Base-by-base conservation (phyloP, 1,140 invertebrate genomes). In the Meloidogyne chitwoodi region DNA sequence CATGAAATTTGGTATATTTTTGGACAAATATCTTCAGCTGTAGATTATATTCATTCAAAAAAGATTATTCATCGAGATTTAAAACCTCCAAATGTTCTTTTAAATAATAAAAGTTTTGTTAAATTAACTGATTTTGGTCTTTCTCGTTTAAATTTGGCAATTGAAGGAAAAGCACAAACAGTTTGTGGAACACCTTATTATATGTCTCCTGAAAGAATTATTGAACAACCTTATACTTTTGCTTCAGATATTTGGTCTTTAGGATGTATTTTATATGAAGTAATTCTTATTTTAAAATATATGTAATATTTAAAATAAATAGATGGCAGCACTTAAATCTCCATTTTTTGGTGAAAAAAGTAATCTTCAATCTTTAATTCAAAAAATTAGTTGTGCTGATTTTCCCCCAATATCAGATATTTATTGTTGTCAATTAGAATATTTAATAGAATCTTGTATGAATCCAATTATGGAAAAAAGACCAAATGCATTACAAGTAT, bases 161-260 rank as follows among this genome's bases (percentile, higher is more conserved):
- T 4, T 34, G 78, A 0, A 10, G 62, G 63, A 29, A 2, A 67
- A 2, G 78, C 71, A 65, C 6, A 77, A 19, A 79, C 78, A 26
- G 72, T 79, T 73, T 81, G 77, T 41, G 78, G 78, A 14, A 79
- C 78, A 27, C 78, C 78, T 11, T 79, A 79, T 67, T 79, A 79
- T 64, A 80, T 79, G 78, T 48, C 78, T 56, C 78, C 78, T 3
- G 78, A 79, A 44, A 31, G 77, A 38, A 81, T 79, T 31, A 8
- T n/a, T 22, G 70, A 79, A 62, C 0, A 31, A 27, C 6, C 26
- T 22, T 79, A 79, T 56, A 79, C 44, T 12, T 62, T 29, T n/a
- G 61, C 41, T 27, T 75, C 68, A 14, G 78, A 79, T 48, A 31
- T 79, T 68, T 79, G 78, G 78, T 62, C 63, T 22, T 65, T 79